These are phyloP conservation scores for Cyphomyrmex costatus DNA, from an alignment of 1,140 invertebrate genomes.

Conservation along the genomic window DNA sequence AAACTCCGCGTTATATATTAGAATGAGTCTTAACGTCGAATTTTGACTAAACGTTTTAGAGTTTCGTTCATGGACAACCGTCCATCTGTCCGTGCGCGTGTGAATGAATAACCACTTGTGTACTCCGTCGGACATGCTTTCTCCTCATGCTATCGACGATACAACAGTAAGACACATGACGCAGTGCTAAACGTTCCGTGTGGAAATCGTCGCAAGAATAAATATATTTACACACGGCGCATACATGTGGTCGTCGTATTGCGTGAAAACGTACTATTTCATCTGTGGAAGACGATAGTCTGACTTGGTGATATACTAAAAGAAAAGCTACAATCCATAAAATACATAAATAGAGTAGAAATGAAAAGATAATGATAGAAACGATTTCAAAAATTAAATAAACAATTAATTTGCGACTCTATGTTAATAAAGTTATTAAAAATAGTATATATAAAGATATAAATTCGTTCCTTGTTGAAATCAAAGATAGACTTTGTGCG, in stretches of 20 bases:
- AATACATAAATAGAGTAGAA: too few species aligned
- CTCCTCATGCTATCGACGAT: too few species aligned
- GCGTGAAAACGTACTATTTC: background rate
- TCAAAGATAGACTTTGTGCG: slow-evolving; percentile 29
- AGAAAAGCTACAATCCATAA: too few species aligned
- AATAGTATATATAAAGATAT: background rate
- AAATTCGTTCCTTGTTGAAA: background rate
- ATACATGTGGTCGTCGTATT: background rate
- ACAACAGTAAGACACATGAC: background rate
- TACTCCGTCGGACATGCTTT: background rate
- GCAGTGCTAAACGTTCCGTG: slow-evolving; percentile 15
- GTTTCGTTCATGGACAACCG: background rate
- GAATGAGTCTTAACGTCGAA: background rate
- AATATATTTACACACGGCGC: background rate
- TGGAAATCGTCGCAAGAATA: background rate
- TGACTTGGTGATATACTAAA: background rate
- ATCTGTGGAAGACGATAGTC: background rate
- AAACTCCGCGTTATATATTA: background rate
- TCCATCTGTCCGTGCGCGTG: background rate
- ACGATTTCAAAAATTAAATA: background rate
- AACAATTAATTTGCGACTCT: background rate
- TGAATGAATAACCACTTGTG: background rate
- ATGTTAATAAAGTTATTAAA: background rate
- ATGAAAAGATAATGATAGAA: background rate
- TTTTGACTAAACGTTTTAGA: background rate